Conservation (phyloP, 2,113 vertebrate species). For the Calyptomena viridis region DNA sequence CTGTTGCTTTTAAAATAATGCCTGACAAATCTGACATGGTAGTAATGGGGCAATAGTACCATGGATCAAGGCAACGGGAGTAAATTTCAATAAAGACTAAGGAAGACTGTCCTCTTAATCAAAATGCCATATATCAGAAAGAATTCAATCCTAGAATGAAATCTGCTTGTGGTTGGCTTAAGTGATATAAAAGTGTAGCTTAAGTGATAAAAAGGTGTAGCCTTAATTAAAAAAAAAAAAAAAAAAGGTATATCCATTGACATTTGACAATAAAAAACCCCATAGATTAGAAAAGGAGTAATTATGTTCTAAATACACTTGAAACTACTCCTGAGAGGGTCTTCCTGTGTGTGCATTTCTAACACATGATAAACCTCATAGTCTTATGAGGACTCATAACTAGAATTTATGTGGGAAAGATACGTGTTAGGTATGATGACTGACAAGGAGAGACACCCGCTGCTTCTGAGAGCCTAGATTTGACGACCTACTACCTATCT, state of each 20-base stretch:
- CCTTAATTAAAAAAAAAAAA: background rate
- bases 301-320: background rate
- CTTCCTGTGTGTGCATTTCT: background rate
- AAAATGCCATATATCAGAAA: background rate
- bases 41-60: background rate
- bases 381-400: background rate
- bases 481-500: background rate
- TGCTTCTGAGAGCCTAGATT: background rate
- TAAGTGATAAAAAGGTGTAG: background rate
- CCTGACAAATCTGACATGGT: background rate
- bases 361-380: background rate
- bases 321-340: background rate
- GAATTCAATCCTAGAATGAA: background rate
- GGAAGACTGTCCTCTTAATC: background rate
- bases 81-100: background rate
- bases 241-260: background rate
- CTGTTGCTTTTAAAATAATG: background rate
- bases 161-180: background rate
- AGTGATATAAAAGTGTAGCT: background rate
- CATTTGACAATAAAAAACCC: background rate
- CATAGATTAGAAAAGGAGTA: background rate
- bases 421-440: background rate
- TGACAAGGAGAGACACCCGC: background rate
- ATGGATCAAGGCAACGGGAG: background rate
- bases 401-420: background rate